Evolutionary conservation across 2,113 vertebrate species (phyloP).

Genomic region (Sylvietta virens): DNA sequence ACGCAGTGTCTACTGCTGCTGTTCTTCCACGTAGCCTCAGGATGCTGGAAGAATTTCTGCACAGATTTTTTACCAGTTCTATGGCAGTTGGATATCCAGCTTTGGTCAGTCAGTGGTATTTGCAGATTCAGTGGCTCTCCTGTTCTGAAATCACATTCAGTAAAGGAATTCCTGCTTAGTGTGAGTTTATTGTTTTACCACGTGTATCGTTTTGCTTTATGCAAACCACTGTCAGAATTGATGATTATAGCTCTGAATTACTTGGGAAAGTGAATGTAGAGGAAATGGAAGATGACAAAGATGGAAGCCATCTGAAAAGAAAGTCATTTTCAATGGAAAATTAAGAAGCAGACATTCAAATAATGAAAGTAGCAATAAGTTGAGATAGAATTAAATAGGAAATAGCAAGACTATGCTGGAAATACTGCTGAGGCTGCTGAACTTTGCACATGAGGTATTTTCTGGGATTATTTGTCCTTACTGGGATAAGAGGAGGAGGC

Average conservation of each 20-base stretch:
- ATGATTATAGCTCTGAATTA: neutral
- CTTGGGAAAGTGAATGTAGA: neutral
- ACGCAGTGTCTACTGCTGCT: neutral
- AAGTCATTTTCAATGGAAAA: neutral
- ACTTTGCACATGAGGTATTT: neutral
- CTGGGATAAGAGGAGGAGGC: neutral
- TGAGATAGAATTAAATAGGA: neutral
- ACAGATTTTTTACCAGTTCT: neutral
- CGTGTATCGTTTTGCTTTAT: neutral
- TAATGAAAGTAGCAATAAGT: neutral
- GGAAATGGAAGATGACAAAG: neutral
- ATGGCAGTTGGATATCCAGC: neutral
- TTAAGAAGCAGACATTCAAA: neutral
- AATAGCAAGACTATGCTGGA: neutral
- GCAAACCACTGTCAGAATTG: neutral
- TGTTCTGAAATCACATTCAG: neutral
- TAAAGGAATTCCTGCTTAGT: neutral
- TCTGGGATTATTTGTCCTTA: neutral
- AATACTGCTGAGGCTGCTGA: neutral
- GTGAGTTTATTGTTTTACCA: neutral
- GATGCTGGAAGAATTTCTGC: neutral
- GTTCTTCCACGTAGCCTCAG: neutral
- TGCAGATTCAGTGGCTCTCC: neutral
- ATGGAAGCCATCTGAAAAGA: neutral
- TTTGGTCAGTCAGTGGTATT: neutral